phyloP scores from a whole-genome alignment of 2,888 invertebrate genomes.

The Ligdia adustata region DNA sequence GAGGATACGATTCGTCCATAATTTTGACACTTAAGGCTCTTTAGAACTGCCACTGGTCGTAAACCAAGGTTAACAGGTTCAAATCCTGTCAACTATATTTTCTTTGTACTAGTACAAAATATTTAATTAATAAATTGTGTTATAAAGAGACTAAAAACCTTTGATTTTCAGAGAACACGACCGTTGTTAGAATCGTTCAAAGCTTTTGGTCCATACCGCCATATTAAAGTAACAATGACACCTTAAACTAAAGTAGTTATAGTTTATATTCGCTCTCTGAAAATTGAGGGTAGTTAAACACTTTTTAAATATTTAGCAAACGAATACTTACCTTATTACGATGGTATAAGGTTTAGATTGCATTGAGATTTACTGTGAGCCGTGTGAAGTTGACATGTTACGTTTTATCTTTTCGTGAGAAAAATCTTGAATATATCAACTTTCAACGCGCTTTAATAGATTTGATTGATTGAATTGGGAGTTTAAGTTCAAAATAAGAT shows the following conservation, averaged over 20 bases:
- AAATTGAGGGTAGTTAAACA: constrained; percentile 16
- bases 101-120: constrained; percentile 31
- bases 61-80: no score
- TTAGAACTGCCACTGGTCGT: no score
- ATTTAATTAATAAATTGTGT: neutral
- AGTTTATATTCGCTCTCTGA: constrained; percentile 12
- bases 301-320: constrained; percentile 22
- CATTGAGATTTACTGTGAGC: constrained; percentile 1
- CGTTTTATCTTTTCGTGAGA: neutral
- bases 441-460: neutral
- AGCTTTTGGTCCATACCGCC: constrained; percentile 31
- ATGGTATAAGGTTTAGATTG: constrained; percentile 36
- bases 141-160: neutral
- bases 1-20: no score
- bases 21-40: no score
- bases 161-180: constrained; percentile 29
- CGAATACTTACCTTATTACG: constrained; percentile 28
- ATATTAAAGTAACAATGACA: constrained; percentile 21
- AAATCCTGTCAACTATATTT: no score
- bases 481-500: no score
- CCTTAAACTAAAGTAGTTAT: constrained; percentile 7
- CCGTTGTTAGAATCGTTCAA: constrained; percentile 29
- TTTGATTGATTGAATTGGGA: neutral
- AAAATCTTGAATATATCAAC: neutral
- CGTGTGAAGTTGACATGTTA: constrained; percentile 1